These are phyloP conservation scores for Nettapus auritus DNA, from an alignment of 2,113 vertebrate species.

Conservation along the genomic window DNA sequence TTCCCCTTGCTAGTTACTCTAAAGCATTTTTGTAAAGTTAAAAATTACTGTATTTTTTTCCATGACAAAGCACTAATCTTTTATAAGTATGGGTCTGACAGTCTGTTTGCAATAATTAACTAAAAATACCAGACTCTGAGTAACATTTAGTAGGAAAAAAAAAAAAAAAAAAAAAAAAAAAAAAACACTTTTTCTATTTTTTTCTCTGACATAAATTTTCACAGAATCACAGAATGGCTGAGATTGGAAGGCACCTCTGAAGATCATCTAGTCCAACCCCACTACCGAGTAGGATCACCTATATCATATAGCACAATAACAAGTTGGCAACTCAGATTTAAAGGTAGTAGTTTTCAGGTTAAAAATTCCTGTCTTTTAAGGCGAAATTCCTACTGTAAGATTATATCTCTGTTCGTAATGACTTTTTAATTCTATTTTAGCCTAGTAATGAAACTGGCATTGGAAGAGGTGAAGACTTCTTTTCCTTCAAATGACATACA, in stretches of 20 bases:
- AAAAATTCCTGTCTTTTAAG: background rate
- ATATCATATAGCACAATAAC: background rate
- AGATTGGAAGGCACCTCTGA: too few species aligned
- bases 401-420: background rate
- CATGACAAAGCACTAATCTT: background rate
- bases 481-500: background rate
- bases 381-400: background rate
- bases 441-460: background rate
- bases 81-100: background rate
- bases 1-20: background rate
- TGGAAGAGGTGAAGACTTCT: background rate
- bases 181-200: too few species aligned
- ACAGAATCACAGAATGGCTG: background rate
- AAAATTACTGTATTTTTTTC: slow-evolving; percentile 9
- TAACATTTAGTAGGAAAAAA: background rate
- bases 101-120: background rate
- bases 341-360: background rate
- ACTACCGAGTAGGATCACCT: too few species aligned
- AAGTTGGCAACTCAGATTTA: background rate
- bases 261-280: too few species aligned
- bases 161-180: too few species aligned
- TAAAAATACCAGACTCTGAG: background rate
- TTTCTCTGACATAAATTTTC: background rate
- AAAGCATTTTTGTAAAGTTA: background rate
- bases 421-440: background rate